Conservation (phyloP, 2,113 vertebrate species). For the Jacana jacana region DNA sequence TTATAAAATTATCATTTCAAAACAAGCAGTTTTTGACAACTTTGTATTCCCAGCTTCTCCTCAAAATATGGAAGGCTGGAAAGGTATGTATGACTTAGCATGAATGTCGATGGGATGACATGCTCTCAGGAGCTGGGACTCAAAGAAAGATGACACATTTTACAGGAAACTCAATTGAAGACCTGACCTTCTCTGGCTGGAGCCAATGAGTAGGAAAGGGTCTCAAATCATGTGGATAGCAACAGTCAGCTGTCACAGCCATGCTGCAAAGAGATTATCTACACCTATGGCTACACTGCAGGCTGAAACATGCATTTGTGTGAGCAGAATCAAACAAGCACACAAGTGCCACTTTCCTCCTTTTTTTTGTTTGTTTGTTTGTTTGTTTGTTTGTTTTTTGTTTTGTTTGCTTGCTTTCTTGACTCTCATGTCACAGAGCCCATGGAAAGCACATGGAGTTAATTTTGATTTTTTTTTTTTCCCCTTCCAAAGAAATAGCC, state of each 20-base stretch:
- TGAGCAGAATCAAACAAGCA: conserved; percentile 1
- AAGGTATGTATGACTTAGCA: neutral
- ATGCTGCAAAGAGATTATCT: conserved; percentile 25
- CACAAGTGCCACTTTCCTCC: neutral
- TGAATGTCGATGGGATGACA: neutral
- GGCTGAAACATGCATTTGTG: conserved; percentile 6
- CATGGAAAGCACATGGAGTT: neutral
- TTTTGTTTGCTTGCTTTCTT: neutral
- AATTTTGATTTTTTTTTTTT: neutral
- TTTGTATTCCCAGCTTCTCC: neutral
- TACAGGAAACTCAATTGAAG: neutral
- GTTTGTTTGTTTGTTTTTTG: too few relatives aligned
- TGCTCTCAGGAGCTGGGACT: neutral
- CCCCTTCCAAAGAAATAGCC: neutral
- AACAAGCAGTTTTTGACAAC: neutral
- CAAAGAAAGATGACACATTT: neutral
- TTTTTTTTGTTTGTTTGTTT: too few relatives aligned
- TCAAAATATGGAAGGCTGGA: neutral
- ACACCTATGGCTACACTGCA: neutral
- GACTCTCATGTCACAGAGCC: neutral
- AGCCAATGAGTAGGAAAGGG: conserved; percentile 4
- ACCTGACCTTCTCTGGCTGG: conserved; percentile 7
- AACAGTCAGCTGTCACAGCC: conserved; percentile 46
- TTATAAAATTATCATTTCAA: neutral
- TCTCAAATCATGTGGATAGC: conserved; percentile 10